Evolutionary conservation across 1,140 invertebrate genomes (phyloP), one percentile per base, ranked within the genome.

Genomic region (Myzus persicae): DNA sequence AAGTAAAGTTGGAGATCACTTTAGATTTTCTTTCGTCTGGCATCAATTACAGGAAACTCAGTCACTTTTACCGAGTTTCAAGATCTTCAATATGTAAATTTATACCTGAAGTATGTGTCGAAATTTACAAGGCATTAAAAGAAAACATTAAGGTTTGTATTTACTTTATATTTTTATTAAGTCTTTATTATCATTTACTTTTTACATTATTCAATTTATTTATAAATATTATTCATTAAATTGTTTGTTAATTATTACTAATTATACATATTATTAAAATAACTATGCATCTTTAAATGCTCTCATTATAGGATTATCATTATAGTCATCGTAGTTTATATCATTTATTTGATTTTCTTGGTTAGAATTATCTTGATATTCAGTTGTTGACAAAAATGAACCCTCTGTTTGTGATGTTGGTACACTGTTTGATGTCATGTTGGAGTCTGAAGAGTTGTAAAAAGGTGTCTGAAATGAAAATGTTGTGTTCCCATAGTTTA

Each of bases 381-480:
- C 76, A 81, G 9, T 81, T 81, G 76, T 81, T 81, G 76, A 81
- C 76, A 81, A 81, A 81, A 81, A 38, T 81, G 76, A 81, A 81
- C 76, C 36, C 76, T 81, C 76, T 81, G 76, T 81, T 81, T 81
- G 76, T 81, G 76, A 81, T 81, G 76, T 81, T 81, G n/a, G 76
- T 81, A 81, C 76, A 81, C 76, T 81, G 36, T 81, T 81, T 81
- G 76, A 81, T 81, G 76, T 81, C 36, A 81, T 81, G 76, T 81
- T 81, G 76, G 76, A 81, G 76, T 81, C 76, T 81, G 76, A 81
- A 81, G 76, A 81, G 76, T 81, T 81, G 76, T 81, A 81, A 81
- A 76, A 76, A 81, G 76, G 76, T 81, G 76, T 81, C 76, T 81
- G 76, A 81, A 81, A 81, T 81, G 76, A 81, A 81, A 81, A 81